A percentile compares a stretch with the other conserved stretches of the same genome.
phyloP scores from a whole-genome alignment of 2,888 invertebrate genomes.

The Drosophila diplacantha region DNA sequence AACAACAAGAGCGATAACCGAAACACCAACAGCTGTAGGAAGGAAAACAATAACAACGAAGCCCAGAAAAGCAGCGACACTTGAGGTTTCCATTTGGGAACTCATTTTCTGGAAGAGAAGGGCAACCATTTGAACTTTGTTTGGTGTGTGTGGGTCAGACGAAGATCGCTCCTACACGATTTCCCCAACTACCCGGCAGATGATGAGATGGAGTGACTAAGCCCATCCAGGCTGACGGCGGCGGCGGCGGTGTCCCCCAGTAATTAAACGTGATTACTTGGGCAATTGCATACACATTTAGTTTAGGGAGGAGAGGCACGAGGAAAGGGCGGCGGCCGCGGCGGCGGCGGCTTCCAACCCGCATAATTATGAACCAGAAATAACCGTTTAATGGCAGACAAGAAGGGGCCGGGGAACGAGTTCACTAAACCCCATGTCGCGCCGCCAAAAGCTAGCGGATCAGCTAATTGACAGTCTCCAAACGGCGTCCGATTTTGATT shows the following conservation, averaged over 20 bases:
- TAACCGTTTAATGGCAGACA: constrained; percentile 30
- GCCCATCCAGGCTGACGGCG: constrained; percentile 24
- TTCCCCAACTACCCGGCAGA: constrained; percentile 39
- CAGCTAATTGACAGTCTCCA: constrained; percentile 36
- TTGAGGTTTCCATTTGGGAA: constrained; percentile 29
- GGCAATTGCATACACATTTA: constrained; percentile 15
- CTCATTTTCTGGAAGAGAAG: constrained; percentile 48
- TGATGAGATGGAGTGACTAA: constrained; percentile 25
- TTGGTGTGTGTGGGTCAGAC: constrained; percentile 39
- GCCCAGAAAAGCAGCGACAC: constrained; percentile 28
- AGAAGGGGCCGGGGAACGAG: constrained; percentile 26
- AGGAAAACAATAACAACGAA: constrained; percentile 23
- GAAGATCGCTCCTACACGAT: constrained; percentile 57
- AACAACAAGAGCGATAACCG: too few relatives aligned
- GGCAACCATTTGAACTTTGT: constrained; percentile 31
- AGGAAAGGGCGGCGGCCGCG: constrained; percentile 9
- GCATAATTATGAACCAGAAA: constrained; percentile 55
- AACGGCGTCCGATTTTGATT: constrained; percentile 17
- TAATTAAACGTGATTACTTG: constrained; percentile 66
- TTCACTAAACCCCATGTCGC: constrained; percentile 57
- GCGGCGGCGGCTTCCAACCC: constrained; percentile 14
- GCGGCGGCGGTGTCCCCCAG: constrained; percentile 50
- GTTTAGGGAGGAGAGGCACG: constrained; percentile 8
- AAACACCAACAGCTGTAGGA: constrained; percentile 33
- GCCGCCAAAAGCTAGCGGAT: constrained; percentile 22